Conservation (phyloP, 2,797 vertebrate species). For the Ptychadena robeensis region DNA sequence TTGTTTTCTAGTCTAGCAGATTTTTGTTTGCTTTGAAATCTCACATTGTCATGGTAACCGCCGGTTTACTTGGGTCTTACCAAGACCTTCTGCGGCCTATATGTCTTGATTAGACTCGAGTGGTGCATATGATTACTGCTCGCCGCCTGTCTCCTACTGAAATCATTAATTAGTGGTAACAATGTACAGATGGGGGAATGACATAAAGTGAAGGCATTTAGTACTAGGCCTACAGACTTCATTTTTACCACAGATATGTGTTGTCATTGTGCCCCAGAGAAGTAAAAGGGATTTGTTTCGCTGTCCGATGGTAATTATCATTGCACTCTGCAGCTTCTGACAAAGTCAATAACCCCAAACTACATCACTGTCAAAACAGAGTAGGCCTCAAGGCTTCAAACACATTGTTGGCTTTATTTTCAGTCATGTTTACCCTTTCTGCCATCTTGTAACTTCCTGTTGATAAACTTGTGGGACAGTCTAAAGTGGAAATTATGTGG, state of each 20-base stretch:
- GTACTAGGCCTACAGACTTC: background rate
- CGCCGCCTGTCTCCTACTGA: slow-evolving; percentile 18
- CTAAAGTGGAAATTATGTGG: background rate
- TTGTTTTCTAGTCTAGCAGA: background rate
- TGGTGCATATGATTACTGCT: slow-evolving; percentile 17
- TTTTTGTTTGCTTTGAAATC: background rate
- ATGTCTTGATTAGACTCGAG: slow-evolving; percentile 11
- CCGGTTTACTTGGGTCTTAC: slow-evolving; percentile 2
- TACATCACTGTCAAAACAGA: slow-evolving; percentile 25
- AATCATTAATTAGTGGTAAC: slow-evolving; percentile 40
- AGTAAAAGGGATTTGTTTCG: slow-evolving; percentile 52
- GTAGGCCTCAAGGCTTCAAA: background rate
- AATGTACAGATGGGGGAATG: slow-evolving; percentile 26
- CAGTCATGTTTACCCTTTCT: background rate
- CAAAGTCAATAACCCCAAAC: slow-evolving; percentile 37
- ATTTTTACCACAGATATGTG: slow-evolving; percentile 53
- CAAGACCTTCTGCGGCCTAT: slow-evolving; percentile 2
- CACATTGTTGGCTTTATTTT: background rate
- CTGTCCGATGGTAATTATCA: slow-evolving; percentile 26
- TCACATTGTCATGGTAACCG: slow-evolving; percentile 13
- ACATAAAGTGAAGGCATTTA: background rate
- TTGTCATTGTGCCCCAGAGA: slow-evolving; percentile 31
- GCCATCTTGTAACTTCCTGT: background rate
- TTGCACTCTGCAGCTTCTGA: slow-evolving; percentile 12
- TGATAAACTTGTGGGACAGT: background rate